Base-by-base conservation (phyloP, 2,888 invertebrate genomes). In the Drosophila ezoana region DNA sequence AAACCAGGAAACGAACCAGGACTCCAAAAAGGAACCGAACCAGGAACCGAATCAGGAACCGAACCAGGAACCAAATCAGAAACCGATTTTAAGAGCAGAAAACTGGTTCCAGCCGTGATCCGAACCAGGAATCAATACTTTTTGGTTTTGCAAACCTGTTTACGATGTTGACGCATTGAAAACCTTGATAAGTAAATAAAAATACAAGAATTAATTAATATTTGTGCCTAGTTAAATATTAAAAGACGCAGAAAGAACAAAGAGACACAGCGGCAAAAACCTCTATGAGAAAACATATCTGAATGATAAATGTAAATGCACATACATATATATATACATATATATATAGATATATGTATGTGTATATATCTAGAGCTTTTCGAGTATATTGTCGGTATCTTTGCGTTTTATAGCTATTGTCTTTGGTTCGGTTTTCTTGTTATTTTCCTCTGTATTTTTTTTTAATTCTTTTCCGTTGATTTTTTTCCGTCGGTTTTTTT, bases 381-480 rank as follows among this genome's bases (percentile, higher is more conserved):
- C 40, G 16, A 58, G 71, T 65, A 68, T 83, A 41, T 52, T 18
- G 72, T 66, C 62, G 74, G 81, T 77, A 88, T 80, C 81, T 86
- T 65, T 79, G 53, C 63, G 48, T 67, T 79, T 87, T 82, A 87
- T 82, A 57, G 87, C 83, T 83, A 83, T 83, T 87, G 83, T 86
- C 87, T 83, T 83, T 87, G 66, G 66, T 78, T 40, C 14, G n/a
- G 16, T n/a, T 18, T 48, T 35, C 37, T 40, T 23, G 4, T 40
- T 11, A 23, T 28, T 35, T 14, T 49, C 18, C 20, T 35, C 33
- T 33, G 8, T 11, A 32, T 47, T 14, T 14, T 32, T 32, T 33
- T 51, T 33, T 38, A 28, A 33, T 51, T 38, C 13, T 40, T 9
- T 28, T 16, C 13, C 63, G 77, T 58, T 56, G 52, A 59, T 53